phyloP scores from a whole-genome alignment of 2,797 vertebrate genomes.

The Scleropages formosus region DNA sequence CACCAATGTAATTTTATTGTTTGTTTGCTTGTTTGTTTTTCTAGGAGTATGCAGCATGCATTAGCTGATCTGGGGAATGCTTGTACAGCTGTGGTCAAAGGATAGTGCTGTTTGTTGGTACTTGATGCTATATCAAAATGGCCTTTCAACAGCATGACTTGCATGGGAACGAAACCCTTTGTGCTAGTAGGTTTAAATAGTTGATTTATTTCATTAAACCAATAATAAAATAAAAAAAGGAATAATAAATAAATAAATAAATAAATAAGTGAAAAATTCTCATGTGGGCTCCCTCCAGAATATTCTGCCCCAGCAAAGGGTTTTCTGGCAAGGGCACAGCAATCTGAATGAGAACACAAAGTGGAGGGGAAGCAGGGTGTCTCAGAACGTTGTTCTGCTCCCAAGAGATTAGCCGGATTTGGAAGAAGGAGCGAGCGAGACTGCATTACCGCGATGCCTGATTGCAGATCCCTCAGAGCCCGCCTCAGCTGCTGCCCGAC shows the following conservation, averaged over 20 bases:
- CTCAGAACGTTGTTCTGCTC: not conserved
- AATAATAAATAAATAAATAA: conserved; percentile 4
- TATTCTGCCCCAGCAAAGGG: not conserved
- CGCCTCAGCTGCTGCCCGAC: not conserved
- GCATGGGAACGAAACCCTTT: no score
- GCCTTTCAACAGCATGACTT: conserved; percentile 6
- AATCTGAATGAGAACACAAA: not conserved
- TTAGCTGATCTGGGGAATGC: not conserved
- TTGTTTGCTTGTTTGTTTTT: no score
- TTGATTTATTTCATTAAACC: no score
- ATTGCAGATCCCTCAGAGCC: not conserved
- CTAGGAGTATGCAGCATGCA: no score
- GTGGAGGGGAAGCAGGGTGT: not conserved
- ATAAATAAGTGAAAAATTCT: not conserved
- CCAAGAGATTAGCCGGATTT: conserved; percentile 8
- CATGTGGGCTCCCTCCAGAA: not conserved
- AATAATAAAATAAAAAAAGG: no score
- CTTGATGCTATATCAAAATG: not conserved
- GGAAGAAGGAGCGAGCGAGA: not conserved
- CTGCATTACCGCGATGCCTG: conserved; percentile 20
- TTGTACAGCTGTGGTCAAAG: not conserved
- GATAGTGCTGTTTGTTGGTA: not conserved
- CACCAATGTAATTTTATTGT: no score
- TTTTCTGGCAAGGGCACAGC: conserved; percentile 10
- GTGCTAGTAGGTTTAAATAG: no score